phyloP scores from a whole-genome alignment of 2,888 invertebrate species.

The Dryomyza anilis region DNA sequence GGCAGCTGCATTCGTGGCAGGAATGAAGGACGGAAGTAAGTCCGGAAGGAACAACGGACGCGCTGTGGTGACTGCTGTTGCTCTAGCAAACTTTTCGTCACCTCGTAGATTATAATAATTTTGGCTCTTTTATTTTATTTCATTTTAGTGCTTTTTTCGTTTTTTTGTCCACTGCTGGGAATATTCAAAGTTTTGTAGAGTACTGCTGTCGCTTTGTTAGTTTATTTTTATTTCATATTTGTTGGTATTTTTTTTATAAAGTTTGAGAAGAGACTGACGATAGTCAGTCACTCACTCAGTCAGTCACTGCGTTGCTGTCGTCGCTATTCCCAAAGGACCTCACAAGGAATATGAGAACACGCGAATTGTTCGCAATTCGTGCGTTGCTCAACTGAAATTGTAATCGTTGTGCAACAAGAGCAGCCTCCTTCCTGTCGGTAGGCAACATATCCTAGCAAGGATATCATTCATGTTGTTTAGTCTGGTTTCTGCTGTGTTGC shows the following conservation, averaged over 20 bases:
- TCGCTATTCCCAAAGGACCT: conserved; percentile 2
- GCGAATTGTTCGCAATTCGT: background rate
- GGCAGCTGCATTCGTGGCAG: background rate
- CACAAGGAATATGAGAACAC: background rate
- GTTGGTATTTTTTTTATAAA: conserved; percentile 9
- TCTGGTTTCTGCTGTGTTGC: background rate
- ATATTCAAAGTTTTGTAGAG: conserved; percentile 21
- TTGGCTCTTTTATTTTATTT: background rate
- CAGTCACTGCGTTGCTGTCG: conserved; percentile 1
- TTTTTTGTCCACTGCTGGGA: background rate
- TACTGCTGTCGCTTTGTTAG: background rate
- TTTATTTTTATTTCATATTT: conserved; percentile 12
- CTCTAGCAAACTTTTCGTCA: conserved; percentile 17
- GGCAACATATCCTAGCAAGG: background rate
- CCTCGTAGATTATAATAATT: conserved; percentile 23
- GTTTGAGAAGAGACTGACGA: conserved; percentile 15
- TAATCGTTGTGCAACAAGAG: background rate
- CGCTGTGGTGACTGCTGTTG: background rate
- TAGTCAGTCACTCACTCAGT: conserved; percentile 4
- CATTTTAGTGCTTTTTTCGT: background rate
- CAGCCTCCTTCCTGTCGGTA: background rate
- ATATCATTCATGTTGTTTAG: background rate
- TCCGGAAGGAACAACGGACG: conserved; percentile 1
- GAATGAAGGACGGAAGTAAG: conserved; percentile 7
- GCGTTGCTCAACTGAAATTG: too few relatives aligned